Base-by-base conservation (phyloP, 2,797 vertebrate species). In the Pipistrellus pygmaeus region DNA sequence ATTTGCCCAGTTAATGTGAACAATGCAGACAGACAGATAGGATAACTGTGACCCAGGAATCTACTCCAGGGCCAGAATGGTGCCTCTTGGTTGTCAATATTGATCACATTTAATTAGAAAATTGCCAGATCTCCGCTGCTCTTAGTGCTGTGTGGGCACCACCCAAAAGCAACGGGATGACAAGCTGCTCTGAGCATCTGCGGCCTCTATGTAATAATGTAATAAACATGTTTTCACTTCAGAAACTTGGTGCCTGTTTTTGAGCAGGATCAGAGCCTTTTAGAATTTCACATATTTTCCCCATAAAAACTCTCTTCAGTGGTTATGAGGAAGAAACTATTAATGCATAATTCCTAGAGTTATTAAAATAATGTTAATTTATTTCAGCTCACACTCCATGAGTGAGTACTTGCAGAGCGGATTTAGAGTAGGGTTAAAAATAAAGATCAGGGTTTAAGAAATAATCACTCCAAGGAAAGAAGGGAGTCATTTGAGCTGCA, bases 31-130 rank as follows among this genome's bases (percentile, higher is more conserved):
- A 96, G 84, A 93, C 71, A 96, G 96, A 81, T 86, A 87, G 57
- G 71, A 95, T 91, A 68, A 95, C 6, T 73, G 8, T 90, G 73
- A 27, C 53, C 76, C 60, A 94, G 75, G 95, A 96, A 95, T 82
- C 60, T 94, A 95, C 46, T 91, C 55, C 48, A 32, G 57, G 71
- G 90, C 35, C 38, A 62, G 62, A 89, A 95, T 60, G 10, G 89
- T 94, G 85, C 32, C 1, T 0, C 71, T 94, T 83, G 32, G 46
- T 81, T 96, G 91, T 96, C 97, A 96, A 96, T 95, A 95, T 66
- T 92, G 94, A 96, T 95, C 89, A 88, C 5, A 1, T 85, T 96
- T 95, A 96, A 95, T 92, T 82, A 92, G 71, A 92, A 96, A 96
- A 95, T 88, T 78, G 78, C 82, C 71, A 95, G 46, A 73, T 96